Evolutionary conservation across 2,113 vertebrate genomes (phyloP), one percentile per base, ranked within the genome.

Genomic region (Anser cygnoides): DNA sequence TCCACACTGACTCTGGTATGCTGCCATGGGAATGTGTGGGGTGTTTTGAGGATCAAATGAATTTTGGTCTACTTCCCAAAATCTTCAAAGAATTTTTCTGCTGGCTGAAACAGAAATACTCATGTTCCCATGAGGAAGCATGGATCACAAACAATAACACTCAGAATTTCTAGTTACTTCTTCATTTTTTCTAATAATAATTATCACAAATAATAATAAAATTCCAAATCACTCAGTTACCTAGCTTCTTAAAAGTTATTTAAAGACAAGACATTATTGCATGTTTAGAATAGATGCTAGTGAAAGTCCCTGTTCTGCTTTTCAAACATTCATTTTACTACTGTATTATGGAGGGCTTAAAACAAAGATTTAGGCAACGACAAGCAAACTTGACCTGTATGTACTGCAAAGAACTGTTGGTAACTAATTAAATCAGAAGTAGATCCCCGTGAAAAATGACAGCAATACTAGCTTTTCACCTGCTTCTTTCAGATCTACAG

Each of bases 11-110:
- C 44, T 87, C 76, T 41, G 75, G 49, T 44, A 84, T 0, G 1
- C 9, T 72, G 35, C 26, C 39, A 52, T 71, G 22, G 88, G 37
- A 91, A 95, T 28, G 20, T 57, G 37, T 26, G 20, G 13, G 44
- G 3, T 2, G 31, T 74, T 79, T 39, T 71, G 33, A 89, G 39
- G 80, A 81, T 80, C 28, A 79, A 55, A 75, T 73, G 6, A 82
- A 84, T 91, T 95, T 92, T 85, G 15, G 89, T 92, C 50, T 91
- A 77, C 43, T 78, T 91, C 44, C 50, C 67, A 62, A 87, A 84
- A 83, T 75, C 66, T 87, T 91, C 39, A 49, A 95, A 95, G 59
- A 83, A 46, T 10, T 72, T 44, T 35, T 61, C 67, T 29, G 21
- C 23, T 74, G 61, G 59, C 70, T 88, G 70, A 81, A 77, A 81